A percentile compares a stretch with the other conserved stretches of the same genome.
These are phyloP conservation scores for Apis cerana DNA, from an alignment of 1,140 invertebrate species.

Conservation along the genomic window DNA sequence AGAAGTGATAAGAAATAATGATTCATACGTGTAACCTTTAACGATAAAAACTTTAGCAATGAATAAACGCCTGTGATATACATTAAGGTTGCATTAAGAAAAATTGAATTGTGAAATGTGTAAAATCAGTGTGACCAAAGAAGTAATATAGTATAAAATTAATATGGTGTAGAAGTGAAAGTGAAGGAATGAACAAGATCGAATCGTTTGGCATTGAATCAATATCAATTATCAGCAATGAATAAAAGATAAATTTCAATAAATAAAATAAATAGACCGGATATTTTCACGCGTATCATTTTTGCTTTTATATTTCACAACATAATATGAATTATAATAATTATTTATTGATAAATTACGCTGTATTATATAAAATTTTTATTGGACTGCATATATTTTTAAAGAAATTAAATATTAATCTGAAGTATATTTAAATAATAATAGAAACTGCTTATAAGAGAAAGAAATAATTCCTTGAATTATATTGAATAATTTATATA, in stretches of 20 bases:
- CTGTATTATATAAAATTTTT: neutral
- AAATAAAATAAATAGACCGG: neutral
- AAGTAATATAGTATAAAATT: constrained; percentile 18
- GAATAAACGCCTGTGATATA: constrained; percentile 31
- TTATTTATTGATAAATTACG: neutral
- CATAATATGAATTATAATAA: neutral
- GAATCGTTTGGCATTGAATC: neutral
- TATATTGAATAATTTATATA: neutral
- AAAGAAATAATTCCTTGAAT: neutral
- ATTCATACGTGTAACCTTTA: constrained; percentile 26
- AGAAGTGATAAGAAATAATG: constrained; percentile 29
- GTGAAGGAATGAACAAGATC: constrained; percentile 10
- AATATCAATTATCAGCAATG: neutral
- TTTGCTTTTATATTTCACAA: neutral
- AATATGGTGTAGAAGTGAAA: constrained; percentile 34
- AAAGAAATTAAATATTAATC: neutral
- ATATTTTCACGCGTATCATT: neutral
- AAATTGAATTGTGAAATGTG: constrained; percentile 28
- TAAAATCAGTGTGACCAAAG: constrained; percentile 31
- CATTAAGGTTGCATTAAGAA: constrained; percentile 6
- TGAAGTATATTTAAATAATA: neutral
- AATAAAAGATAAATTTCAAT: neutral
- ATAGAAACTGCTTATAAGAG: neutral
- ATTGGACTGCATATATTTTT: neutral
- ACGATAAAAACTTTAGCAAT: constrained; percentile 18